Evolutionary conservation across 2,888 invertebrate genomes (phyloP).

Genomic region (Apoderus coryli): DNA sequence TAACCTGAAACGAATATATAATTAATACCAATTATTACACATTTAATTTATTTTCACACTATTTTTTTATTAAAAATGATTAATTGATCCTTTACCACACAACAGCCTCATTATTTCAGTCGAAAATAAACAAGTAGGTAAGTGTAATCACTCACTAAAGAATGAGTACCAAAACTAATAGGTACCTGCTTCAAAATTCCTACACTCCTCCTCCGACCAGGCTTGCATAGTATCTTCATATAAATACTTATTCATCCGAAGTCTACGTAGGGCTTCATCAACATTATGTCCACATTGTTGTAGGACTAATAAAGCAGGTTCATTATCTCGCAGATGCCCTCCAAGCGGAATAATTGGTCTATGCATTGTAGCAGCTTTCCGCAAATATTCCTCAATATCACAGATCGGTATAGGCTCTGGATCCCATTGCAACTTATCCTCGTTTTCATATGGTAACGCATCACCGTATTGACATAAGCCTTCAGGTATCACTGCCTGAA

Average conservation of each 20-base stretch:
- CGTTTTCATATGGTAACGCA: slow-evolving; percentile 86
- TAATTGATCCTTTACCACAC: too few relatives aligned
- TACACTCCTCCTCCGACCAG: slow-evolving; percentile 96
- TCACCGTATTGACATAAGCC: slow-evolving; percentile 87
- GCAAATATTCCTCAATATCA: slow-evolving; percentile 68
- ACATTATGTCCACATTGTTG: slow-evolving; percentile 91
- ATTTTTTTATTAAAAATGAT: too few relatives aligned
- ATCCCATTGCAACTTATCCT: slow-evolving; percentile 91
- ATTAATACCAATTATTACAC: too few relatives aligned
- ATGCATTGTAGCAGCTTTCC: slow-evolving; percentile 35
- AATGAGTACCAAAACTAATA: slow-evolving; percentile 47
- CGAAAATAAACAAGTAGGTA: too few relatives aligned
- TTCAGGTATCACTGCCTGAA: slow-evolving; percentile 87
- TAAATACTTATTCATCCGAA: slow-evolving; percentile 34
- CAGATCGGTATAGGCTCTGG: slow-evolving; percentile 59
- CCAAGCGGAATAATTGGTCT: slow-evolving; percentile 50
- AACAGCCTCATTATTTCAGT: too few relatives aligned
- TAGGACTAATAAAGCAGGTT: slow-evolving; percentile 77
- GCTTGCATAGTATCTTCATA: slow-evolving; percentile 41
- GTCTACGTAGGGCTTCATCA: slow-evolving; percentile 77
- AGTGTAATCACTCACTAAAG: too few relatives aligned
- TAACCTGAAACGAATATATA: too few relatives aligned
- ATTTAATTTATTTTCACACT: too few relatives aligned
- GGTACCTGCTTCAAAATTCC: slow-evolving; percentile 94
- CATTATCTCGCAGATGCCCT: slow-evolving; percentile 70